phyloP scores from a whole-genome alignment of 2,113 vertebrate genomes.

The Protobothrops flavoviridis region DNA sequence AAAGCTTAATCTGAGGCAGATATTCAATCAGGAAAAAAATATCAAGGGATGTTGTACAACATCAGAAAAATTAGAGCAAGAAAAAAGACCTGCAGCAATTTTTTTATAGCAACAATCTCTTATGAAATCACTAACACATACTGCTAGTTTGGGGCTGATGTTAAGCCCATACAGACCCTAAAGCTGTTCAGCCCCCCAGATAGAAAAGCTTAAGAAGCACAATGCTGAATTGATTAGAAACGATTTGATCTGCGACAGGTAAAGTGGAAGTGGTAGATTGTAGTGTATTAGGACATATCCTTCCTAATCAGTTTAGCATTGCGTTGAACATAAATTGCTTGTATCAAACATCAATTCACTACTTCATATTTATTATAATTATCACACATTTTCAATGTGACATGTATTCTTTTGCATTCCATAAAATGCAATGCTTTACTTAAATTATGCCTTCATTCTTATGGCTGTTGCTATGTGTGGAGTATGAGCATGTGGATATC shows the following conservation, averaged over 20 bases:
- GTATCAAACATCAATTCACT: background rate
- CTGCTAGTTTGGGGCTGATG: background rate
- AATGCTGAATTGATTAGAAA: background rate
- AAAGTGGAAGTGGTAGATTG: background rate
- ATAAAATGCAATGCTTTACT: background rate
- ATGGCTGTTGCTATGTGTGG: background rate
- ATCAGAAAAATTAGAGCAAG: background rate
- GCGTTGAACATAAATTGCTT: background rate
- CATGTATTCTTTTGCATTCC: background rate
- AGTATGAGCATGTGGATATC: background rate
- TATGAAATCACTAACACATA: background rate
- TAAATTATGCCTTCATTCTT: background rate
- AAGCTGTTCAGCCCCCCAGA: background rate
- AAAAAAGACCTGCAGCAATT: background rate
- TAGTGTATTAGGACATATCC: background rate
- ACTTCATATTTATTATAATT: background rate
- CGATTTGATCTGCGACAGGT: background rate
- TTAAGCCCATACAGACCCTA: background rate
- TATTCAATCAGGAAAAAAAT: background rate
- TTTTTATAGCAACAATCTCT: constrained; percentile 3
- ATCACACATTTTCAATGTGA: background rate
- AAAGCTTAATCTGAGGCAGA: background rate
- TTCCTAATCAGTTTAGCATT: background rate
- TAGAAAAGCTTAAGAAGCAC: background rate
- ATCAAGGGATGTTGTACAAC: background rate